Evolutionary conservation across 1,140 invertebrate genomes (phyloP), one percentile per base, ranked within the genome.

Genomic region (Nasonia vitripennis): DNA sequence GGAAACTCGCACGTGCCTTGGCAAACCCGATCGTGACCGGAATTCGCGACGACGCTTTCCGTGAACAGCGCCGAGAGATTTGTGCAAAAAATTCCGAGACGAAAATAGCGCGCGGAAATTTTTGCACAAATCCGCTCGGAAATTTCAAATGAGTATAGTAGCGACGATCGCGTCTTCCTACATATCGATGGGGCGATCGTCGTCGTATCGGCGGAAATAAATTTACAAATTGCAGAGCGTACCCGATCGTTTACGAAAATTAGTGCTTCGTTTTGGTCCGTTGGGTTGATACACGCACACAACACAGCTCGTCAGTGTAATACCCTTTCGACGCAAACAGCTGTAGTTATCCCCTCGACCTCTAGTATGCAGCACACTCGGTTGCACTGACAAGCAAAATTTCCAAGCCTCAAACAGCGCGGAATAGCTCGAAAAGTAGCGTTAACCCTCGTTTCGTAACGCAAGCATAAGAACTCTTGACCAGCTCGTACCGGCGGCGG

Each of bases 21-120:
- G 82, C 84, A 81, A 87, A 87, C 85, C 84, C 86, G 85, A 86
- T 89, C 88, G 88, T 89, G 88, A 89, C 88, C 87, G 84, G 86
- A 89, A 78, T 89, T 80, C 85, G 78, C 20, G 68, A 70, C 62
- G 31, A 37, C 11, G 11, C 41, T 48, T 77, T 62, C 20, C 55
- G 14, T 17, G 51, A 62, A n/a, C 20, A n/a, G 14, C 17, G 55
- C 20, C 3, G 20, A 68, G 37, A 45, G 41, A 77, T 77, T 77
- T 45, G 41, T 55, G 45, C 14, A 78, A 78, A 78, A 78, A 31
- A 31, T 31, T 23, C 74, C 20, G 27, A 77, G 68, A 71, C 68
- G 68, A 12, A 34, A 71, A 71, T 62, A 62, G 55, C 55, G 34
- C 34, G 4, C 34, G 20, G 55, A 71, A n/a, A n/a, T n/a, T n/a